Evolutionary conservation across 2,113 vertebrate genomes (phyloP), one percentile per base, ranked within the genome.

Genomic region (Cephalopholis sonnerati): DNA sequence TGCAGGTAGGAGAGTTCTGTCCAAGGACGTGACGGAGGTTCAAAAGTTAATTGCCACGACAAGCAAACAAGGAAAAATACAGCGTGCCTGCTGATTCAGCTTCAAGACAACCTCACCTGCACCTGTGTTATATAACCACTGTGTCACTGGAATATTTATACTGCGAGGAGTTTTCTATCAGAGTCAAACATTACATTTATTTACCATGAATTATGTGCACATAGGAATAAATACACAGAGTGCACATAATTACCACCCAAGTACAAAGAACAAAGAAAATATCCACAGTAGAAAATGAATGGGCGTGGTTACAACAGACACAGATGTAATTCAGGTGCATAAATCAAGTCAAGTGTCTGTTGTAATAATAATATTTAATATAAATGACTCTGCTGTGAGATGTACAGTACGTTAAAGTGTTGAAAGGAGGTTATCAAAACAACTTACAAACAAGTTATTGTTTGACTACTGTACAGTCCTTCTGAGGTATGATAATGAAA

Each of bases 41-140:
- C 73, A 75, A 32, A 86, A 78, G 74, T 77, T 91, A 89, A 92
- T 90, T 87, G 80, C 70, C 48, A 75, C 55, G 87, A 71, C 74
- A 84, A 75, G 90, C 83, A 83, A 81, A 76, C 71, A 79, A 46
- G 71, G 57, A 70, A 51, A 58, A 79, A 57, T 39, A 76, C 70
- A 55, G 55, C 1, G 16, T 48, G 57, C 51, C 46, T 77, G 88
- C 90, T 88, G 84, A 92, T 74, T 90, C 84, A 92, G 85, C 87
- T 48, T 9, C n/a, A 77, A 80, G n/a, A 51, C 11, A 55, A 82
- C 63, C 63, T 86, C 68, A 81, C 46, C 62, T 78, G 69, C 78
- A 70, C 59, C 84, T 83, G 73, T 5, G 32, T 82, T 81, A 76
- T 18, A 59, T 79, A 81, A 79, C 76, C 48, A 59, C 70, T 68